phyloP scores from a whole-genome alignment of 2,797 vertebrate genomes.

The Brachymystax lenok region DNA sequence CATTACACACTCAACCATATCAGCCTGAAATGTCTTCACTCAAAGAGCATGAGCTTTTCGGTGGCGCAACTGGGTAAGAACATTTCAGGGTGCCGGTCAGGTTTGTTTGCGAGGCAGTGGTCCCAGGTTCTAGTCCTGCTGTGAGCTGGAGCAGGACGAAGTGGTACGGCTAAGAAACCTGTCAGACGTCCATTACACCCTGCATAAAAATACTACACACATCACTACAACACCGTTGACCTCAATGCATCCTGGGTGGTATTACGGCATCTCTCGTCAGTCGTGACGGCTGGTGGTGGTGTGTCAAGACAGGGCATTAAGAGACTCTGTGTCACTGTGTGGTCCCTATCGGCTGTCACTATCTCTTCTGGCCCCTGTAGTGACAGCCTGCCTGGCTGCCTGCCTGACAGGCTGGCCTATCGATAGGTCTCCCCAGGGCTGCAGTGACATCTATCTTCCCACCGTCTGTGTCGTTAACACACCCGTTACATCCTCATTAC shows the following conservation, averaged over 20 bases:
- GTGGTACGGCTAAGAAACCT: too few species aligned
- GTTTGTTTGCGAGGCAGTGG: too few species aligned
- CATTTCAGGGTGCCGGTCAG: too few species aligned
- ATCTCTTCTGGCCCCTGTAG: not conserved
- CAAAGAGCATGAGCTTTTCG: too few species aligned
- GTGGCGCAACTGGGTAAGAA: too few species aligned
- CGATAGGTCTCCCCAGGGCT: not conserved
- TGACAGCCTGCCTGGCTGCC: not conserved
- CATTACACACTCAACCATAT: too few species aligned
- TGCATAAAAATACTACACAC: too few species aligned
- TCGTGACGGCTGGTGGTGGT: not conserved
- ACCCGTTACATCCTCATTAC: not conserved
- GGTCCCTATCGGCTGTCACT: not conserved
- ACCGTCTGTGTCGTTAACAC: not conserved
- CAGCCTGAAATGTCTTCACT: too few species aligned
- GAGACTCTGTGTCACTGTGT: not conserved
- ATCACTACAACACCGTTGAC: not conserved
- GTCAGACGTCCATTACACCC: too few species aligned
- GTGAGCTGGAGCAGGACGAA: too few species aligned
- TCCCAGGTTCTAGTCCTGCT: too few species aligned
- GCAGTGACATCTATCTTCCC: not conserved
- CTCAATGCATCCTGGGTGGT: not conserved
- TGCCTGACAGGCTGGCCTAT: conserved; percentile 1
- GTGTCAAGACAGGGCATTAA: not conserved
- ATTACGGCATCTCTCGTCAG: not conserved